Conservation (phyloP, 2,797 vertebrate genomes). For the Hephaestus fuliginosus region DNA sequence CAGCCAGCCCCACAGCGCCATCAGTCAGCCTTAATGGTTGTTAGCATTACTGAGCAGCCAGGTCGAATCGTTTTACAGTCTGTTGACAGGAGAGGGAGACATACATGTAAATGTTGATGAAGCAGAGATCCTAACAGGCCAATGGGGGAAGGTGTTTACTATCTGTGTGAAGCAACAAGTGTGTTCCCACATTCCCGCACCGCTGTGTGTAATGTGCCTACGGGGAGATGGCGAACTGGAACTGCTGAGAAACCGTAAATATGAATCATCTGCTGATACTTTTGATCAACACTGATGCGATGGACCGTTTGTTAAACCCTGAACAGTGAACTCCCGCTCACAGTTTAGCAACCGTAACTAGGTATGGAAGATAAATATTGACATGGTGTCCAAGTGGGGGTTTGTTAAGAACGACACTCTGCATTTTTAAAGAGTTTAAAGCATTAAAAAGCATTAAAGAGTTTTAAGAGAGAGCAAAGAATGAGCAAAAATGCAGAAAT, state of each 20-base stretch:
- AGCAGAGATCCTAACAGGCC: constrained; percentile 1
- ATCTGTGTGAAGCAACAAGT: constrained; percentile 10
- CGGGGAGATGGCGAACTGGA: constrained; percentile 1
- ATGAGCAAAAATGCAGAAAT: not conserved
- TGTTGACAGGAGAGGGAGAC: constrained; percentile 55
- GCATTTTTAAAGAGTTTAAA: too few relatives aligned
- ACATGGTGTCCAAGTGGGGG: too few relatives aligned
- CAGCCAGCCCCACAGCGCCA: constrained; percentile 20
- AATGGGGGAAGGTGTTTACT: constrained; percentile 16
- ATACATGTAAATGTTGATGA: constrained; percentile 60
- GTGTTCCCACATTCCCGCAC: constrained; percentile 9
- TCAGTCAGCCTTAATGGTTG: constrained; percentile 69
- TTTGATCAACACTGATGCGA: not conserved
- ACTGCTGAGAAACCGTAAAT: constrained; percentile 12
- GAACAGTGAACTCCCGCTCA: not conserved
- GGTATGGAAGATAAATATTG: too few relatives aligned
- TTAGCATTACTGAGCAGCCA: constrained; percentile 60
- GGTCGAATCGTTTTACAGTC: constrained; percentile 54
- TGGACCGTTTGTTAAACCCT: not conserved
- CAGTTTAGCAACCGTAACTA: not conserved
- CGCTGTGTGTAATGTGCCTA: constrained; percentile 15
- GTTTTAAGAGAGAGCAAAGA: too few relatives aligned
- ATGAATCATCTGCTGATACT: constrained; percentile 15
- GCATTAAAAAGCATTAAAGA: too few relatives aligned
- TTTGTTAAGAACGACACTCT: too few relatives aligned